Evolutionary conservation across 2,113 vertebrate genomes (phyloP).

Genomic region (Uria lomvia): DNA sequence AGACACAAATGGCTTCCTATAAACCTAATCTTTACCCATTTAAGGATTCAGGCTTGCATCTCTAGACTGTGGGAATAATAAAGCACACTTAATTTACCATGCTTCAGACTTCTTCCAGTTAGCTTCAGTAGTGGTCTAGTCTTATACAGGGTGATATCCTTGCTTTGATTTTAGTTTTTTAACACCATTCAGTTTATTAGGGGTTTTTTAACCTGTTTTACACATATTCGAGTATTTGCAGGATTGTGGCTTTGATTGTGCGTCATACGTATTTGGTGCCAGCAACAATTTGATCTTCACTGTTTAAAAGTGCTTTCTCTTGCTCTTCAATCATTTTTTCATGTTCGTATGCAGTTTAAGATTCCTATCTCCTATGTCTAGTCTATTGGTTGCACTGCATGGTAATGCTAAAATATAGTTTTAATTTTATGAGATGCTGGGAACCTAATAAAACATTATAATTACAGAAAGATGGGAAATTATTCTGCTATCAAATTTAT

Average conservation of each 20-base stretch:
- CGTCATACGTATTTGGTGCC: neutral
- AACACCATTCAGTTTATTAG: neutral
- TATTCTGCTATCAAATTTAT: neutral
- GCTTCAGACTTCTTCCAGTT: neutral
- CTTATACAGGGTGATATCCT: neutral
- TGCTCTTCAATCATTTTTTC: neutral
- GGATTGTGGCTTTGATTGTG: neutral
- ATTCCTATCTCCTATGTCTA: neutral
- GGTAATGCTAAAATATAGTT: neutral
- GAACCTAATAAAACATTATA: neutral
- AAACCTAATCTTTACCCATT: neutral
- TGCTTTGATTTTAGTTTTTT: neutral
- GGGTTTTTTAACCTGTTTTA: neutral
- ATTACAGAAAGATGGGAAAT: neutral
- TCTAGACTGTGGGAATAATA: neutral
- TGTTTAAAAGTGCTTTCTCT: neutral
- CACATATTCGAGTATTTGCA: neutral
- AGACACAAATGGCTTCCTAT: neutral
- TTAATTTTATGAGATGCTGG: constrained; percentile 7
- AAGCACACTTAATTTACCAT: neutral
- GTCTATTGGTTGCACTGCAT: neutral
- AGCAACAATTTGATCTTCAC: neutral
- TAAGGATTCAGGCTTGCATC: neutral
- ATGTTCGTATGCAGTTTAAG: neutral
- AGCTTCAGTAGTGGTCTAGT: neutral